Evolutionary conservation across 2,797 vertebrate species (phyloP).

Genomic region (Peromyscus eremicus): DNA sequence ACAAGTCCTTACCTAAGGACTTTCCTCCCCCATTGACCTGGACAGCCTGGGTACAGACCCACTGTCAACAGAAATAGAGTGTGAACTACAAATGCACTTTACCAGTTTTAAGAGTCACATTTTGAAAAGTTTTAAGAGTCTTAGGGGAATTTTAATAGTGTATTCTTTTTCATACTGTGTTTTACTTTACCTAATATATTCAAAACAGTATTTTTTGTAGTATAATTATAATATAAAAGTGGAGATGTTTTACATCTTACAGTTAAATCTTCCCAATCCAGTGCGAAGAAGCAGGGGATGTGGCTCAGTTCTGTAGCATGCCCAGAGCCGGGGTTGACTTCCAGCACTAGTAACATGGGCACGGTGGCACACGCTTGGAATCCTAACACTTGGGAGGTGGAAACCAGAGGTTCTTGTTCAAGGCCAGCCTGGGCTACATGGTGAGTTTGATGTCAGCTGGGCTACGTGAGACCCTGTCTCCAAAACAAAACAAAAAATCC

Average conservation of each 20-base stretch:
- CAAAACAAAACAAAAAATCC: not conserved
- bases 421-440: not conserved
- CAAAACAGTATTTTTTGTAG: not conserved
- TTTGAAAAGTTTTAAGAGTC: not conserved
- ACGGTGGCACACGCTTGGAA: no score
- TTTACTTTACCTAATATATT: not conserved
- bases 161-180: not conserved
- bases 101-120: constrained; percentile 13
- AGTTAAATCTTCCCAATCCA: constrained; percentile 6
- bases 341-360: not conserved
- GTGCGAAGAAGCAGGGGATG: not conserved
- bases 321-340: not conserved
- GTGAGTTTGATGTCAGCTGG: not conserved
- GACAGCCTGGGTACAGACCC: not conserved
- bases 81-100: not conserved
- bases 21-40: not conserved
- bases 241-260: not conserved
- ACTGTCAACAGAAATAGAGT: not conserved
- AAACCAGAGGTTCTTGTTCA: not conserved
- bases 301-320: not conserved
- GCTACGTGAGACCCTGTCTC: not conserved
- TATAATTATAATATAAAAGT: constrained; percentile 1
- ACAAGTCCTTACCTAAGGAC: not conserved
- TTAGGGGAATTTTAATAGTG: constrained; percentile 1
- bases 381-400: not conserved